Conservation (phyloP, 2,797 vertebrate species). For the Ceryle rudis region DNA sequence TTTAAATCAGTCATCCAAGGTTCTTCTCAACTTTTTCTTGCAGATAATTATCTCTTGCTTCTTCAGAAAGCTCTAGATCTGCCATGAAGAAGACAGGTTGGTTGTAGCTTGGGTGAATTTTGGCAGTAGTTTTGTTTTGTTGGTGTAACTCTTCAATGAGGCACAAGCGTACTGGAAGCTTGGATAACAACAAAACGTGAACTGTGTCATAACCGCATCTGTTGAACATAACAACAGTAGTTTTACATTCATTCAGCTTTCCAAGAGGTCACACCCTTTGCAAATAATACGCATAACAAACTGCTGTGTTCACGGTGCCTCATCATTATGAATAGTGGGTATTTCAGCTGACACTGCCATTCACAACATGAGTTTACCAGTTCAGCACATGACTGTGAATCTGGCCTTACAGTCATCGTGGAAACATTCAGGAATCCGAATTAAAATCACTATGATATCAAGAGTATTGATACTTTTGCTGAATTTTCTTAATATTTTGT, state of each 20-base stretch:
- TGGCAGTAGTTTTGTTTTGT: not conserved
- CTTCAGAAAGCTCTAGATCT: not conserved
- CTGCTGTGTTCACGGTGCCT: not conserved
- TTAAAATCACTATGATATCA: not conserved
- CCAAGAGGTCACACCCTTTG: slow-evolving; percentile 17
- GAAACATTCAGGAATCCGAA: not conserved
- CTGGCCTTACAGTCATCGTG: not conserved
- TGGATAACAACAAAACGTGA: not conserved
- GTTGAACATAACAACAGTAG: not conserved
- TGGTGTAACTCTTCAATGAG: not conserved
- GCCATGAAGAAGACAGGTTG: not conserved
- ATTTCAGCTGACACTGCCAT: slow-evolving; percentile 18
- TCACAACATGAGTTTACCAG: not conserved
- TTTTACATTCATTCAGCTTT: slow-evolving; percentile 1
- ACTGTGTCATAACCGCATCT: not conserved
- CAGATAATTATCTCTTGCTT: not conserved
- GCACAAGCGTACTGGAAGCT: not conserved
- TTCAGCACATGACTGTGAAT: not conserved
- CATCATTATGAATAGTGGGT: not conserved
- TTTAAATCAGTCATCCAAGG: not conserved
- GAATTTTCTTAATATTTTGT: not conserved
- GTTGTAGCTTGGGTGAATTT: not conserved
- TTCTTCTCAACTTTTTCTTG: not conserved
- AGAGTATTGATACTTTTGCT: not conserved
- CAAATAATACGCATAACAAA: not conserved